phyloP scores from a whole-genome alignment of 2,888 invertebrate species.

The Melanargia galathea region DNA sequence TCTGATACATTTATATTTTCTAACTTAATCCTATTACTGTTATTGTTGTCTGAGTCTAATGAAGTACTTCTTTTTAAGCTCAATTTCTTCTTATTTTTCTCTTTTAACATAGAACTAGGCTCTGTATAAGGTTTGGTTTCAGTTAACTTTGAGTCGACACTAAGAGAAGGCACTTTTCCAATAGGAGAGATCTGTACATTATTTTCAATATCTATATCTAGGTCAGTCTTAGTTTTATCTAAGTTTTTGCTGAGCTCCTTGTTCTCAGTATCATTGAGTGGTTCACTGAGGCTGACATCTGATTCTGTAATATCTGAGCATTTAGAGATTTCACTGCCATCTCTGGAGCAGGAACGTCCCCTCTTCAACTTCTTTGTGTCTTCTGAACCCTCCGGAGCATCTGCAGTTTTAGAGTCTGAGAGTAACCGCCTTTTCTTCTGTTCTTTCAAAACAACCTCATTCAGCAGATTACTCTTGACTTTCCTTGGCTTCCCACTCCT shows the following conservation, averaged over 20 bases:
- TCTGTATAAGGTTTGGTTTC: slow-evolving; percentile 66
- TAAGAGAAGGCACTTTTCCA: slow-evolving; percentile 80
- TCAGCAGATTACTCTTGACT: slow-evolving; percentile 79
- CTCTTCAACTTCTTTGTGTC: slow-evolving; percentile 73
- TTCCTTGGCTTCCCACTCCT: slow-evolving; percentile 86
- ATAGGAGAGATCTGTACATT: slow-evolving; percentile 80
- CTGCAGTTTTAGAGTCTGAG: slow-evolving; percentile 78
- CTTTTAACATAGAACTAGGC: slow-evolving; percentile 63
- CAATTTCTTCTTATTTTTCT: slow-evolving; percentile 70
- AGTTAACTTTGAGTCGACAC: slow-evolving; percentile 69
- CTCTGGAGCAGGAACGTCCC: slow-evolving; percentile 76
- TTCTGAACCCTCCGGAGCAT: slow-evolving; percentile 62
- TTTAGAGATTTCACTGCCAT: slow-evolving; percentile 84
- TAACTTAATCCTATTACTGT: slow-evolving; percentile 78
- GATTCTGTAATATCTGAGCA: slow-evolving; percentile 84
- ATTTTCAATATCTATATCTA: slow-evolving; percentile 81
- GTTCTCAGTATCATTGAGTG: slow-evolving; percentile 68
- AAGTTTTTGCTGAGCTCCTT: slow-evolving; percentile 79
- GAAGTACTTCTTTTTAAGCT: slow-evolving; percentile 81
- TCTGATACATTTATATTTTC: slow-evolving; percentile 76
- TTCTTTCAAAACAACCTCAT: slow-evolving; percentile 82
- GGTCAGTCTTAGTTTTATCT: slow-evolving; percentile 81
- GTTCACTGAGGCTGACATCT: slow-evolving; percentile 84
- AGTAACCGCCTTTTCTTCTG: slow-evolving; percentile 80
- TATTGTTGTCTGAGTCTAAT: slow-evolving; percentile 81